A percentile compares a stretch with the other conserved stretches of the same genome.
phyloP scores from a whole-genome alignment of 1,140 invertebrate species.

The Panagrolaimus sp. region DNA sequence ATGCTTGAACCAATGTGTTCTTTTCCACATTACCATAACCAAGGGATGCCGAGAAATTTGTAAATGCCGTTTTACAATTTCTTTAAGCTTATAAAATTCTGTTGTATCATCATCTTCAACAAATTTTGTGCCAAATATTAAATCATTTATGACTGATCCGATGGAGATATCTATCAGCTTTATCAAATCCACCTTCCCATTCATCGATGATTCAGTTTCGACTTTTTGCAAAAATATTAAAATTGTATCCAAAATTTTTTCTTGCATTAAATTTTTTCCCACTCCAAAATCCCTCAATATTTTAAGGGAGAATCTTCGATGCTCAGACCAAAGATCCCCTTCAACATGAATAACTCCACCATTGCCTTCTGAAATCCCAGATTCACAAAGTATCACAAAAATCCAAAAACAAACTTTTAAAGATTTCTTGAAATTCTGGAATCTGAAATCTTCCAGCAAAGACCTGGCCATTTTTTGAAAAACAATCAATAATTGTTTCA shows the following conservation, averaged over 20 bases:
- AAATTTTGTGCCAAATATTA: slow-evolving; percentile 15
- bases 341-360: slow-evolving; percentile 63
- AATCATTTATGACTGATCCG: slow-evolving; percentile 15
- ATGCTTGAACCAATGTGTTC: not conserved
- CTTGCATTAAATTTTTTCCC: slow-evolving; percentile 68
- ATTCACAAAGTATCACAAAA: not conserved
- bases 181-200: not conserved
- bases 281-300: slow-evolving; percentile 74
- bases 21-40: not conserved
- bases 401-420: not conserved
- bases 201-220: slow-evolving; percentile 9
- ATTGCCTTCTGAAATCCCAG: slow-evolving; percentile 19
- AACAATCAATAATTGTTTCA: slow-evolving; percentile 15
- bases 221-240: not conserved
- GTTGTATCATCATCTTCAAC: not conserved
- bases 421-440: not conserved
- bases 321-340: slow-evolving; percentile 74
- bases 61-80: not conserved
- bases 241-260: slow-evolving; percentile 66
- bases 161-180: not conserved
- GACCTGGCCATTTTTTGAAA: slow-evolving; percentile 19
- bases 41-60: not conserved
- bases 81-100: not conserved
- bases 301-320: slow-evolving; percentile 70
- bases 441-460: slow-evolving; percentile 12